Evolutionary conservation across 2,888 invertebrate species (phyloP).

Genomic region (Leptopilina syphax): DNA sequence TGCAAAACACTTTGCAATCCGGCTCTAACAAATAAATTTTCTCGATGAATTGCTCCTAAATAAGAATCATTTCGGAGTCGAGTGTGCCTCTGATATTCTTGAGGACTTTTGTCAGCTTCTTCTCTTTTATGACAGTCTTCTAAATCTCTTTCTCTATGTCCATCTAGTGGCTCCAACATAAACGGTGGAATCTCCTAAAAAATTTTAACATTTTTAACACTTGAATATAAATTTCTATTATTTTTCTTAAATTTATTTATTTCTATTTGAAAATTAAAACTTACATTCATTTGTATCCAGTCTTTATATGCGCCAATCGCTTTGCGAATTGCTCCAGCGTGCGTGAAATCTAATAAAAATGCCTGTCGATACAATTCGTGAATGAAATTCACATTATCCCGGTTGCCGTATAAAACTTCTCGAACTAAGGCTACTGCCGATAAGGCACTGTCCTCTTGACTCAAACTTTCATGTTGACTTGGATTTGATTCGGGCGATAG

Average conservation of each 20-base stretch:
- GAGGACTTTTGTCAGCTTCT: constrained; percentile 70
- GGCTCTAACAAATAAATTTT: constrained; percentile 88
- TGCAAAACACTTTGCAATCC: constrained; percentile 91
- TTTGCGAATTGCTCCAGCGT: constrained; percentile 91
- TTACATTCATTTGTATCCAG: constrained; percentile 93
- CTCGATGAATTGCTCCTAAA: constrained; percentile 88
- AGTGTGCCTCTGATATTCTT: constrained; percentile 71
- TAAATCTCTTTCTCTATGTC: constrained; percentile 73
- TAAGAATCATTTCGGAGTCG: constrained; percentile 91
- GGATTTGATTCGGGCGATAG: constrained; percentile 66
- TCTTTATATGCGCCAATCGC: constrained; percentile 96
- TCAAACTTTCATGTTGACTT: constrained; percentile 64
- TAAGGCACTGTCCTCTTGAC: constrained; percentile 73
- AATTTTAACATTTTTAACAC: background rate
- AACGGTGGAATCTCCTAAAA: constrained; percentile 87
- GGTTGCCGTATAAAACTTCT: constrained; percentile 90
- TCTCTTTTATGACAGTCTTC: constrained; percentile 70
- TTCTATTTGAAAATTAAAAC: constrained; percentile 55
- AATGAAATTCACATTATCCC: constrained; percentile 95
- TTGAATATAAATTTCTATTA: background rate
- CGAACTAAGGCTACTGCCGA: constrained; percentile 85
- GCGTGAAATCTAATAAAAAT: constrained; percentile 91
- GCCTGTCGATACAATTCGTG: constrained; percentile 97
- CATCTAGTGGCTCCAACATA: constrained; percentile 83
- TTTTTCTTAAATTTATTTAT: constrained; percentile 16